Evolutionary conservation across 2,888 invertebrate species (phyloP), one percentile per base, ranked within the genome.

Genomic region (Beris morrisii): DNA sequence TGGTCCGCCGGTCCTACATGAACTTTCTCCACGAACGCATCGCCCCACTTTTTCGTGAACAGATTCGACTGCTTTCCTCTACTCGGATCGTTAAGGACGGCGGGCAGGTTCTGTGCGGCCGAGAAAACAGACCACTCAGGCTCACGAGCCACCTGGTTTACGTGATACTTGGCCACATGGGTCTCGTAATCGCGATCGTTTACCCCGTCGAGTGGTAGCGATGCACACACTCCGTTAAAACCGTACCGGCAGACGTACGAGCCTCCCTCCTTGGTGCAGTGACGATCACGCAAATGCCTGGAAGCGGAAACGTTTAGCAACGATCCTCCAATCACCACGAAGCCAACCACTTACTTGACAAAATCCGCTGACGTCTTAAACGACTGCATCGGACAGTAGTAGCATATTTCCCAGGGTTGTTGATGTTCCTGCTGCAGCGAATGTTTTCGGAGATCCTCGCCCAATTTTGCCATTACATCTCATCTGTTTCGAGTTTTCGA

Each of bases 21-120:
- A 31, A 86, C 83, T 74, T 91, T 89, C 70, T 96, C 96, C 22
- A 95, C 87, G 81, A 99, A 99, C 67, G 87, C 85, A 75, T 97
- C 97, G 53, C 99, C 98, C 98, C 98, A 99, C 69, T 95, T 95
- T 79, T 94, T 95, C 0, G 96, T 96, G 76, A 99, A 96, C 76
- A 99, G 95, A 79, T 96, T 88, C 70, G 86, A 86, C 79, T 93
- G 92, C 81, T 95, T 97, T 71, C 95, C 91, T 76, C 90, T 88
- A 70, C 90, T 89, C 0, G 97, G 97, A 81, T 98, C 97, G 82
- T 97, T 97, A 69, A 98, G 85, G 71, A 95, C 95, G 66, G 97
- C 95, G 45, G 97, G 94, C 71, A 98, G 84, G 81, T 97, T 97
- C 81, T 97, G 97, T 61, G 93, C 88, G 61, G 96, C 93, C 58